These are phyloP conservation scores for Picathartes gymnocephalus DNA, from an alignment of 2,113 vertebrate genomes.

Conservation along the genomic window DNA sequence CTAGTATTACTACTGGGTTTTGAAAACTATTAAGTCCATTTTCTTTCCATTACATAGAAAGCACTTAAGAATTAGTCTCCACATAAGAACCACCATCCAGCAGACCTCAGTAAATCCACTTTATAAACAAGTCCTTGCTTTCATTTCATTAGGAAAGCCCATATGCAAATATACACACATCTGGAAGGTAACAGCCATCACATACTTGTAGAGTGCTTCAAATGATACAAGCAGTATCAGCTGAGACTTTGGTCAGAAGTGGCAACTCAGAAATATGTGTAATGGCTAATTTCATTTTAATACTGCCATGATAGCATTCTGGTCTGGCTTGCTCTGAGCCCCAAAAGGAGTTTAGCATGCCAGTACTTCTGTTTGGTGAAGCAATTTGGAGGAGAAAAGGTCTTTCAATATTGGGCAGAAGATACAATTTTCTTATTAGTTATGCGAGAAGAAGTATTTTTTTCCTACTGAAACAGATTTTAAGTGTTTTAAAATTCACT, in stretches of 20 bases:
- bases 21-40: neutral
- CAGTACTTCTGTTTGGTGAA: rapidly evolving
- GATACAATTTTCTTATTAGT: neutral
- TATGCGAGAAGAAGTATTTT: neutral
- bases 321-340: neutral
- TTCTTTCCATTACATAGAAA: neutral
- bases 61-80: neutral
- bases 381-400: neutral
- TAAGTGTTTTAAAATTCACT: neutral
- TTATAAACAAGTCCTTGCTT: neutral
- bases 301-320: neutral
- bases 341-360: neutral
- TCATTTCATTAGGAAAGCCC: neutral
- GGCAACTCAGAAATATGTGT: neutral
- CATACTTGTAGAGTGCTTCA: neutral
- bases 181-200: neutral
- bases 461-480: neutral
- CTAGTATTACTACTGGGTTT: neutral
- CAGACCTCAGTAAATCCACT: neutral
- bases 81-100: neutral
- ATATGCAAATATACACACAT: neutral
- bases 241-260: neutral
- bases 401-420: neutral
- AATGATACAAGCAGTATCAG: neutral
- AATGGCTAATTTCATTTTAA: neutral